Evolutionary conservation across 2,888 invertebrate species (phyloP), one percentile per base, ranked within the genome.

Genomic region (Loripinus fragilis): DNA sequence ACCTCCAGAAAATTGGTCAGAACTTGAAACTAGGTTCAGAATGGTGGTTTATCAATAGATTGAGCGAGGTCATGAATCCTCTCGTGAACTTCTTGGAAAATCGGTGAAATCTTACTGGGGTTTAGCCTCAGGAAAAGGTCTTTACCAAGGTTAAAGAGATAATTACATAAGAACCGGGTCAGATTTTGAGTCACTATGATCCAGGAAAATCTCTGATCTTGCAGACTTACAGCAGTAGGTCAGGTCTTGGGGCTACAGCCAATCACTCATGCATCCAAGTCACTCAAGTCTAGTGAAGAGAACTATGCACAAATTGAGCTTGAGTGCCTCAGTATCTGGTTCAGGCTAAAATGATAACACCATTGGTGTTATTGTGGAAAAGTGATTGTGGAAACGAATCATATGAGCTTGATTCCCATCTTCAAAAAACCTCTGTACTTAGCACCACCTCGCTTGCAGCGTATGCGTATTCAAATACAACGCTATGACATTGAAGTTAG

Each of bases 381-480:
- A n/a, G 70, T 70, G 5, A 50, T 35, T 23, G 50, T 50, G n/a
- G 60, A 72, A 50, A 72, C 72, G 1, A 65, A 72, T 41, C 65
- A 72, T 68, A 28, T 52, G 7, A 69, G 69, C 23, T 60, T 74
- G 28, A 50, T 74, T 23, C 50, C 74, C 5, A 74, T 74, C 15
- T 55, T 60, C 5, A 69, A 52, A 42, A 74, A 69, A 45, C 35
- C 52, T 0, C 42, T 69, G 1, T 23, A 55, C 35, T 7, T 35
- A 2, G 50, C 38, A 1, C 74, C 69, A 1, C 38, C 75, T 23
- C 45, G 79, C 0, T 45, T 84, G 33, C 81, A 83, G 64, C 67
- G 80, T 12, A 79, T 78, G 82, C 25, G 74, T 15, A 42, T 83
- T 23, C 71, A 75, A 38, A 23, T 80, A 7, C 70, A 78, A 50